These are phyloP conservation scores for Brienomyrus brachyistius DNA, from an alignment of 2,113 vertebrate genomes.

Conservation along the genomic window DNA sequence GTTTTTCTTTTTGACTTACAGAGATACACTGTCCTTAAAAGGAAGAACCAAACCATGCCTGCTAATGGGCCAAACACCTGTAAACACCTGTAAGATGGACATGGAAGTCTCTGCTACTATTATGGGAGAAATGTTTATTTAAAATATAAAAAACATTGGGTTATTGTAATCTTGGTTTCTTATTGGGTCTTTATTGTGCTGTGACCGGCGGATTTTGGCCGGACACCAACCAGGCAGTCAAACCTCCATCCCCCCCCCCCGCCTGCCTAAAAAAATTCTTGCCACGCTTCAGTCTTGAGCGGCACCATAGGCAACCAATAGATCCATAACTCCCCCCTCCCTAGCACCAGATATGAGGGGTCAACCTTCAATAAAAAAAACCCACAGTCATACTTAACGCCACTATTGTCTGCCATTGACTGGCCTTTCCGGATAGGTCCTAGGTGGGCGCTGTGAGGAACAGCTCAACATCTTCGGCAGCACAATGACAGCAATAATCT, in stretches of 20 bases:
- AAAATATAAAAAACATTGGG: background rate
- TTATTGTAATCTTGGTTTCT: background rate
- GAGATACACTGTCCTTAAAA: background rate
- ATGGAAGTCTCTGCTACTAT: background rate
- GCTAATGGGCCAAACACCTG: background rate
- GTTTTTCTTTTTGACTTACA: background rate
- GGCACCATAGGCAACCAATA: slow-evolving; percentile 3
- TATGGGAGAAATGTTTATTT: background rate
- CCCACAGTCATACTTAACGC: slow-evolving; percentile 1
- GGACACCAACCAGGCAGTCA: background rate
- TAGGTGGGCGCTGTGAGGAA: background rate
- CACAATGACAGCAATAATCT: slow-evolving; percentile 77
- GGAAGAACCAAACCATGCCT: background rate
- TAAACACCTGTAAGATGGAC: background rate
- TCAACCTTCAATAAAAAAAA: background rate
- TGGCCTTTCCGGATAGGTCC: background rate
- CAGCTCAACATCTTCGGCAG: slow-evolving; percentile 44
- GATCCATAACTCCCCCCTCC: slow-evolving; percentile 17
- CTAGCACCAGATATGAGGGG: slow-evolving; percentile 17
- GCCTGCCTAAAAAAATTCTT: background rate
- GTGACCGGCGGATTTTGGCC: background rate
- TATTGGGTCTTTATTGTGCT: background rate
- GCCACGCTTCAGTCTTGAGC: slow-evolving; percentile 15
- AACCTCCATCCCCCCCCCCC: background rate
- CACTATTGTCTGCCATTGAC: slow-evolving; percentile 16